These are phyloP conservation scores for Smutsia gigantea DNA, from an alignment of 2,797 vertebrate genomes.

Conservation along the genomic window DNA sequence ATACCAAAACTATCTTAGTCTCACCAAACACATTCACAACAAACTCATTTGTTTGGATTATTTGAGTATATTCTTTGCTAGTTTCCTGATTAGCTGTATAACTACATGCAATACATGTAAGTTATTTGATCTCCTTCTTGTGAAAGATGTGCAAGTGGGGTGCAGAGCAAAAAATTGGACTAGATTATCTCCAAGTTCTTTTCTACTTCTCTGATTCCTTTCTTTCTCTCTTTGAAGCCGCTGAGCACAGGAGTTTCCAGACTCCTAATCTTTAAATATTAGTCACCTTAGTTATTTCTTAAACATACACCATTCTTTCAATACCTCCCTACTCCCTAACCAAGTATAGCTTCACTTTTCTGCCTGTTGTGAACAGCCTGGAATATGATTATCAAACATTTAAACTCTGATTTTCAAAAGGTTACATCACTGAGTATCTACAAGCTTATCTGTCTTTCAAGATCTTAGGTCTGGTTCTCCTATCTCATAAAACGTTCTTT, in stretches of 20 bases:
- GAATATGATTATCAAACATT: not conserved
- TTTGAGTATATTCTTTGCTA: conserved; percentile 25
- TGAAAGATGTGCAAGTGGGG: not conserved
- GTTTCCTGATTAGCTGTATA: not conserved
- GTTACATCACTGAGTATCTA: not conserved
- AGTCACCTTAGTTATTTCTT: conserved; percentile 37
- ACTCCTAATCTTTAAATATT: conserved; percentile 29
- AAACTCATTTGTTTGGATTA: conserved; percentile 32
- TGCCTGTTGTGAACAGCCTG: not conserved
- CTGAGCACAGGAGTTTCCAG: not conserved
- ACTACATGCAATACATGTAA: not conserved
- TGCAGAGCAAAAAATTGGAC: not conserved
- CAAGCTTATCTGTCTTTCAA: not conserved
- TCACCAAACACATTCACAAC: not conserved
- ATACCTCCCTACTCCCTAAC: not conserved
- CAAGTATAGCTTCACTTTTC: not conserved
- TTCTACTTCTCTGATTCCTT: not conserved
- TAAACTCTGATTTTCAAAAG: conserved; percentile 32
- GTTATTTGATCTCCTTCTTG: not conserved
- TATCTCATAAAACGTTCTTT: not conserved
- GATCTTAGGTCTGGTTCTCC: conserved; percentile 7
- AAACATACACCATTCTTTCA: conserved; percentile 15
- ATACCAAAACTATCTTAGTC: not conserved
- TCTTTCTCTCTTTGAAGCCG: conserved; percentile 30
- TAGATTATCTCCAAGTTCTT: conserved; percentile 29